Conservation (phyloP, 2,113 vertebrate species). For the Mirza zaza region DNA sequence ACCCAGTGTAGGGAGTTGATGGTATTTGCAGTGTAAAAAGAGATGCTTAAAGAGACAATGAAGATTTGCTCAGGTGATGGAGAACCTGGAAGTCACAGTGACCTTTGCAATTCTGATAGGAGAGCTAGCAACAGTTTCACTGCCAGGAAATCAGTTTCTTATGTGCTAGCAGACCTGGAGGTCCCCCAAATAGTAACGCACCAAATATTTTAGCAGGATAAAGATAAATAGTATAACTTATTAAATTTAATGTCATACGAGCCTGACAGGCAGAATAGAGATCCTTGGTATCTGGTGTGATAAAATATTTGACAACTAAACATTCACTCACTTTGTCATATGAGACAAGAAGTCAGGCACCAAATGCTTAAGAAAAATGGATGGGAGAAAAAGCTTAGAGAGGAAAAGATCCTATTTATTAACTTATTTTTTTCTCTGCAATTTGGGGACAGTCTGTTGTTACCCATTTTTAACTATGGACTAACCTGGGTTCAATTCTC, state of each 20-base stretch:
- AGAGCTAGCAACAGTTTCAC: neutral
- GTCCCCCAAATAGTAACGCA: neutral
- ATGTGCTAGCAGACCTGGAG: neutral
- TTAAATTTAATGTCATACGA: neutral
- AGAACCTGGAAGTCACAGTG: neutral
- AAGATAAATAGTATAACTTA: neutral
- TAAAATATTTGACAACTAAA: neutral
- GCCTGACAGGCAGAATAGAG: neutral
- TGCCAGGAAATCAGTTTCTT: neutral
- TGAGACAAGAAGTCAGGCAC: neutral
- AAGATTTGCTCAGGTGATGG: neutral
- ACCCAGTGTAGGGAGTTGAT: neutral
- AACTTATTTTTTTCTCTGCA: neutral
- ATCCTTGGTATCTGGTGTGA: neutral
- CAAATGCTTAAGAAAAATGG: neutral
- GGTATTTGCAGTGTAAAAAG: neutral
- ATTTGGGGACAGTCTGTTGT: neutral
- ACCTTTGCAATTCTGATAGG: neutral
- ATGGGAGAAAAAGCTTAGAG: neutral
- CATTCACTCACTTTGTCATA: neutral
- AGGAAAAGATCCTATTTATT: neutral
- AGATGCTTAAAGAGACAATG: neutral
- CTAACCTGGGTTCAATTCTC: neutral
- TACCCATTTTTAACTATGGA: neutral
- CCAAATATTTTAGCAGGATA: neutral